Evolutionary conservation across 1,140 invertebrate genomes (phyloP), one percentile per base, ranked within the genome.

Genomic region (Trachymyrmex septentrionalis): DNA sequence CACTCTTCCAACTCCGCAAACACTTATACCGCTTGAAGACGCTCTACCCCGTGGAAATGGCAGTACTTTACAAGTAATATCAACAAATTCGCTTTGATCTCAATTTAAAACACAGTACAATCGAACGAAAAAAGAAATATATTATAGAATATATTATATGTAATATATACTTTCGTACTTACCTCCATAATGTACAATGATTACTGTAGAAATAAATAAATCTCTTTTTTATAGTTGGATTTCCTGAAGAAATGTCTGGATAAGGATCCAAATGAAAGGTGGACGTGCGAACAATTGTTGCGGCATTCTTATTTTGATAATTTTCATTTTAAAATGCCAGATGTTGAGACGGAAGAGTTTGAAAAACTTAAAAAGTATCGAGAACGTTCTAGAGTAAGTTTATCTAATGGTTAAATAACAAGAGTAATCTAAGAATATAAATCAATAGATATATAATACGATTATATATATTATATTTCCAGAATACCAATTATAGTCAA

Each of bases 181-280:
- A 53, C 27, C 2, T 7, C 24, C 1, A 0, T 34, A 21, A 59
- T 78, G 9, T 38, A 55, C 48, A 7, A 0, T 50, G 44, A 27
- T 24, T n/a, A 53, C 48, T 48, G 57, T 24, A 50, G 48, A 50
- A 44, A 38, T 14, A 55, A 64, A 53, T 81, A 44, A 44, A 44
- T 44, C 38, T 44, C 0, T 77, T 30, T 57, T 16, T 85, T 87
- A 53, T 80, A 95, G 86, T 95, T 99, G 92, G 98, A 98, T 94
- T 99, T 99, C 95, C 95, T 99, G 90, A 97, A 98, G 97, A 98
- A 98, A 96, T 99, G 99, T 93, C 95, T 99, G 71, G 98, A 99
- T 93, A 99, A 99, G 95, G 98, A 99, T 95, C 99, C 99, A 0
- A 96, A 97, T 67, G 97, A 98, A 93, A 96, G 99, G 90, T 98